phyloP scores from a whole-genome alignment of 2,797 vertebrate species.

The Enteromius viviparus region DNA sequence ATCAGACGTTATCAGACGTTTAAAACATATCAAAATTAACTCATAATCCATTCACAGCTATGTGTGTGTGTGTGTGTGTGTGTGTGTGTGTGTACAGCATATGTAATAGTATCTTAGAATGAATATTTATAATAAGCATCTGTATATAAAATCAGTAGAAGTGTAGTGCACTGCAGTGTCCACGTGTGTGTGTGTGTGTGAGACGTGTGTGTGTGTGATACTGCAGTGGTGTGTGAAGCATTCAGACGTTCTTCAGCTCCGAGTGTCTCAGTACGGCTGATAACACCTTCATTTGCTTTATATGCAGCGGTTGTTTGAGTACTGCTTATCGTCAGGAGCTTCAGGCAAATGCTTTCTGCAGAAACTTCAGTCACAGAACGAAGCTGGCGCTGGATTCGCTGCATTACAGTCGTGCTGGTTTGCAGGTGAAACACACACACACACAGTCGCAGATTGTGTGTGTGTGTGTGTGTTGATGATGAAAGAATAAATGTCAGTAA shows the following conservation, averaged over 20 bases:
- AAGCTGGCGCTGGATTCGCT: fast-evolving
- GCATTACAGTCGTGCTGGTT: not conserved
- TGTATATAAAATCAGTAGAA: too few relatives aligned
- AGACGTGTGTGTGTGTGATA: not conserved
- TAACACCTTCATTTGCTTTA: constrained; percentile 9
- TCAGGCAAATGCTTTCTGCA: not conserved
- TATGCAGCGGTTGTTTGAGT: not conserved
- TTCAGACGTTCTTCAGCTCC: not conserved
- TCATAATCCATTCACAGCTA: too few relatives aligned
- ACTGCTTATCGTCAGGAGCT: not conserved
- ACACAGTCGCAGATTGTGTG: not conserved
- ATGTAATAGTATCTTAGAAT: too few relatives aligned
- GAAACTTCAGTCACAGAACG: not conserved
- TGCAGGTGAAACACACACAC: not conserved
- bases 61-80: too few relatives aligned
- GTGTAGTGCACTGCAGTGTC: not conserved
- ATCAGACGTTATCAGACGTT: not conserved
- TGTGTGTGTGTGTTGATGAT: not conserved
- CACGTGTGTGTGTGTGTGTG: too few relatives aligned
- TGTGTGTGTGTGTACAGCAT: too few relatives aligned
- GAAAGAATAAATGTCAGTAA: not conserved
- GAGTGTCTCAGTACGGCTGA: not conserved
- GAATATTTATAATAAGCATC: too few relatives aligned
- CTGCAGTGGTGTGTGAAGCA: not conserved
- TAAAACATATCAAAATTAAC: too few relatives aligned